phyloP scores from a whole-genome alignment of 1,140 invertebrate species.

The Geopemphigus sp. region DNA sequence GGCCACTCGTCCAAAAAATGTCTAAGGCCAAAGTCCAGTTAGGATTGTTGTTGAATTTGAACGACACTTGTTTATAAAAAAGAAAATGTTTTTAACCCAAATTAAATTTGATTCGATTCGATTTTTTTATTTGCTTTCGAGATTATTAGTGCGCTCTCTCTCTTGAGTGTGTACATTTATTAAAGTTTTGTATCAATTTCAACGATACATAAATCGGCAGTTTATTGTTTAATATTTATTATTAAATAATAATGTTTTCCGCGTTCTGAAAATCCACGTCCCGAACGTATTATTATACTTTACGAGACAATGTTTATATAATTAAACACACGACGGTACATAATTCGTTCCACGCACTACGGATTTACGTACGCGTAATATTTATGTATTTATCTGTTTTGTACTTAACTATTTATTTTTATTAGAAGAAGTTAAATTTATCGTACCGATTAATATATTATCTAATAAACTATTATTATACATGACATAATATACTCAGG shows the following conservation, averaged over 20 bases:
- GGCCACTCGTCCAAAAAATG: conserved; percentile 45
- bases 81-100: too few relatives aligned
- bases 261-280: not conserved
- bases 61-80: not conserved
- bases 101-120: not conserved
- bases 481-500: too few relatives aligned
- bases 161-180: not conserved
- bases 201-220: not conserved
- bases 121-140: not conserved
- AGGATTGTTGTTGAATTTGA: not conserved
- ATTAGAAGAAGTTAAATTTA: not conserved
- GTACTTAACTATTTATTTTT: conserved; percentile 24
- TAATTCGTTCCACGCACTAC: not conserved
- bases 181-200: not conserved
- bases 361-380: not conserved
- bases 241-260: not conserved
- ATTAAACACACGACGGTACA: not conserved
- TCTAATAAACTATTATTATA: too few relatives aligned
- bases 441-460: too few relatives aligned
- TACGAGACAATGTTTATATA: not conserved
- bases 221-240: not conserved
- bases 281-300: not conserved
- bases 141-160: not conserved
- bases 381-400: not conserved
- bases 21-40: conserved; percentile 33